Percentiles rank a stretch among this genome's conserved stretches.
Evolutionary conservation across 2,888 invertebrate species (phyloP).

Genomic region (Metallyticus violacea): DNA sequence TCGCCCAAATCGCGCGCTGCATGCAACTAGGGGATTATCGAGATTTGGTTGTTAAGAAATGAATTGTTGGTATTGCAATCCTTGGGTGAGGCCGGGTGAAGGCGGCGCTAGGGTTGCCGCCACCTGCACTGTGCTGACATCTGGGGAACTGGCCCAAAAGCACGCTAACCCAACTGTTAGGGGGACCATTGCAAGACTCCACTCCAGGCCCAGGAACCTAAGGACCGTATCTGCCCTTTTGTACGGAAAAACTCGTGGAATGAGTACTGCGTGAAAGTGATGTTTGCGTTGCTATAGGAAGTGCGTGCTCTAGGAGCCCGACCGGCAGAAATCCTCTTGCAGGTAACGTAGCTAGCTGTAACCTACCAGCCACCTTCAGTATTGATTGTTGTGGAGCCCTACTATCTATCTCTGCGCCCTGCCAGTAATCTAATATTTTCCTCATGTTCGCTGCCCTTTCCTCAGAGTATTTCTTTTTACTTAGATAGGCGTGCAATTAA

Average conservation of each 20-base stretch:
- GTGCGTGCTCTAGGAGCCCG: background rate
- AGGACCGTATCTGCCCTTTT: background rate
- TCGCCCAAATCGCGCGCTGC: background rate
- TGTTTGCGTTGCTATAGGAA: background rate
- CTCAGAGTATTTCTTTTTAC: background rate
- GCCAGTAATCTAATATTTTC: background rate
- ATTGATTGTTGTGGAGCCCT: background rate
- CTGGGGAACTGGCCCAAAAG: background rate
- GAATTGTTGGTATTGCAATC: background rate
- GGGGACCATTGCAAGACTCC: background rate
- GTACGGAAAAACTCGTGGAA: background rate
- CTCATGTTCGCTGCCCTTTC: background rate
- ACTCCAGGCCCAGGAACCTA: background rate
- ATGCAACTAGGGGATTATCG: background rate
- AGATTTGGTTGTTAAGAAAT: background rate
- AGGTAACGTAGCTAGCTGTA: background rate
- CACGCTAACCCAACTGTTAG: background rate
- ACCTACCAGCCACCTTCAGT: background rate
- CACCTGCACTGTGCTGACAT: background rate
- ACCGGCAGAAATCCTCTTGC: background rate
- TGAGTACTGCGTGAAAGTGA: background rate
- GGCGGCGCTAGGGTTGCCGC: background rate
- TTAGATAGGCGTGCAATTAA: background rate
- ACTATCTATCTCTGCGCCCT: background rate
- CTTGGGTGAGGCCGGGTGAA: background rate